Evolutionary conservation across 2,888 invertebrate species (phyloP).

Genomic region (Pimpla rufipes): DNA sequence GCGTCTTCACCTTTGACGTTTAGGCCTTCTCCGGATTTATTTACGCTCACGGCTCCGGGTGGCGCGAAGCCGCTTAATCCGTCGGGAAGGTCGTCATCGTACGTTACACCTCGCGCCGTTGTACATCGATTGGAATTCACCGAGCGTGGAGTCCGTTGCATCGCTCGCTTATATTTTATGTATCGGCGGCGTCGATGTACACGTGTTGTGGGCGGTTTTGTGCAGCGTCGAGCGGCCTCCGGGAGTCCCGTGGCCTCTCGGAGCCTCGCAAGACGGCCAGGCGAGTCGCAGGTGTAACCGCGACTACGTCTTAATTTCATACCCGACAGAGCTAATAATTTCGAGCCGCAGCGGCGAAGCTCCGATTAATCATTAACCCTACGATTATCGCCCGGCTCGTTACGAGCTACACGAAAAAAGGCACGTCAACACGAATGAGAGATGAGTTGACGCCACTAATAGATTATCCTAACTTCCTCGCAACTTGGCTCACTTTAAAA

Average conservation of each 20-base stretch:
- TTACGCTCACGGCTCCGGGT: no score
- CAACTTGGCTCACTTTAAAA: no score
- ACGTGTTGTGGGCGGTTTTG: slow-evolving; percentile 50
- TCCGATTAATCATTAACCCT: slow-evolving; percentile 10
- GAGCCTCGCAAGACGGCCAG: slow-evolving; percentile 26
- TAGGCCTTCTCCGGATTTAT: no score
- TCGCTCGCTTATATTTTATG: slow-evolving; percentile 25
- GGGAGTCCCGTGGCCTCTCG: background rate
- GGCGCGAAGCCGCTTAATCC: no score
- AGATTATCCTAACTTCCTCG: no score
- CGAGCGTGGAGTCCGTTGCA: background rate
- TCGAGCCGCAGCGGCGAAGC: slow-evolving; percentile 43
- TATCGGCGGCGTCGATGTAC: slow-evolving; percentile 60
- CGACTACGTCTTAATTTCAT: slow-evolving; percentile 82
- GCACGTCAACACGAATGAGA: no score
- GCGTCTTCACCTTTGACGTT: no score
- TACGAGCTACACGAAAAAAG: background rate
- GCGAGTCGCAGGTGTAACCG: slow-evolving; percentile 22
- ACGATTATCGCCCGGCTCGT: background rate
- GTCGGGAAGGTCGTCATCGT: no score
- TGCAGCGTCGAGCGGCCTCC: background rate
- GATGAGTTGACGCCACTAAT: background rate
- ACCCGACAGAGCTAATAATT: slow-evolving; percentile 81
- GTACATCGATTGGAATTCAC: slow-evolving; percentile 10
- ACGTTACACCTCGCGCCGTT: no score